A percentile compares a stretch with the other conserved stretches of the same genome.
These are phyloP conservation scores for Onychostruthus taczanowskii DNA, from an alignment of 2,113 vertebrate genomes.

Conservation along the genomic window DNA sequence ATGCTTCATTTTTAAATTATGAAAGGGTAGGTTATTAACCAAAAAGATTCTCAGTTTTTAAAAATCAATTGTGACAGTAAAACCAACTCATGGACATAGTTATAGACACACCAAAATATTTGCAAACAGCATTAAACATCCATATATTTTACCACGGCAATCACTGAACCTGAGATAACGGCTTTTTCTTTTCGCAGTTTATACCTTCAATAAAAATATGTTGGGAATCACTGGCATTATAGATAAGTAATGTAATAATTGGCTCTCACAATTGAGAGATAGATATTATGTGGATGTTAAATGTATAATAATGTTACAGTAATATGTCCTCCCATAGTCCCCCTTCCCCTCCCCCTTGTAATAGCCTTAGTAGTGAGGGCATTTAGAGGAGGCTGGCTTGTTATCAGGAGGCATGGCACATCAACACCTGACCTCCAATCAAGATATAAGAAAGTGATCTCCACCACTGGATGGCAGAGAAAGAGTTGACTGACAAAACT, in stretches of 20 bases:
- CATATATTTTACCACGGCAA: neutral
- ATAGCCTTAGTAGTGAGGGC: neutral
- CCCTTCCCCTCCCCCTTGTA: neutral
- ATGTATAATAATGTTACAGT: neutral
- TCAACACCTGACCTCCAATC: neutral
- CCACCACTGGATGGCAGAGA: neutral
- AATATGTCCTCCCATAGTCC: neutral
- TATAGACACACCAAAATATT: neutral
- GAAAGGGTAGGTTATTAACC: neutral
- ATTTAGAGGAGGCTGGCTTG: neutral
- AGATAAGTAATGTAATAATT: neutral
- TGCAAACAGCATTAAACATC: neutral
- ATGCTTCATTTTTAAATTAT: neutral
- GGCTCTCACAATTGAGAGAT: neutral
- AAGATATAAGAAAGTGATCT: neutral
- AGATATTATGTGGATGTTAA: neutral
- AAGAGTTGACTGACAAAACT: neutral
- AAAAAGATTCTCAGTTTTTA: neutral
- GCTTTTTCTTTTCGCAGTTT: slow-evolving; percentile 8
- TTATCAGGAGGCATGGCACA: neutral
- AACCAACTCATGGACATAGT: neutral
- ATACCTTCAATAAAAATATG: slow-evolving; percentile 75
- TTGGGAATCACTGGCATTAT: slow-evolving; percentile 71
- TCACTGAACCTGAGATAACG: slow-evolving; percentile 66
- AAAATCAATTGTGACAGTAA: neutral